Percentiles rank a stretch among this genome's conserved stretches.
These are phyloP conservation scores for Sinohyriopsis cumingii DNA, from an alignment of 2,888 invertebrate genomes.

Conservation along the genomic window DNA sequence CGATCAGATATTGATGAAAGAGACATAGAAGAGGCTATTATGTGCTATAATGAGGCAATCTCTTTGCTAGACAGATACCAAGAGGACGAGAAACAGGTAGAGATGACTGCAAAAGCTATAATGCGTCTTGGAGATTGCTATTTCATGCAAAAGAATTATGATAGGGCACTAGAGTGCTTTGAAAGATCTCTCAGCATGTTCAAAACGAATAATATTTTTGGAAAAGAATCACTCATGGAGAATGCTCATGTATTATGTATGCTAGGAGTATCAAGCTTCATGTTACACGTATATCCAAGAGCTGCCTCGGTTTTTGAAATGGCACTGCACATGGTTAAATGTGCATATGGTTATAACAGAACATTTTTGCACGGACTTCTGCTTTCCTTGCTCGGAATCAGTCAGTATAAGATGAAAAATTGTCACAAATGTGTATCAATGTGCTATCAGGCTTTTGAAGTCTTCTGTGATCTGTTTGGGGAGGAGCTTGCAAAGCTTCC, in stretches of 20 bases:
- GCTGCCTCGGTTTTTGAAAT: slow-evolving; percentile 69
- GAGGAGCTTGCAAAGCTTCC: slow-evolving; percentile 62
- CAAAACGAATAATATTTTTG: slow-evolving; percentile 52
- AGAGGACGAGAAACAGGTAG: slow-evolving; percentile 50
- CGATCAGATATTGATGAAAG: slow-evolving; percentile 49
- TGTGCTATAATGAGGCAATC: slow-evolving; percentile 65
- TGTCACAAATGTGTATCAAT: slow-evolving; percentile 68
- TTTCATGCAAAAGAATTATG: slow-evolving; percentile 67
- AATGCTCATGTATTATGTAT: slow-evolving; percentile 69
- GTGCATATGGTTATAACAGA: slow-evolving; percentile 54
- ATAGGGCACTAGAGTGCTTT: slow-evolving; percentile 64
- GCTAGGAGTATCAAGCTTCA: slow-evolving; percentile 68
- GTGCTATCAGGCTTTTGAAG: slow-evolving; percentile 67
- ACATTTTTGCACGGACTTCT: slow-evolving; percentile 65
- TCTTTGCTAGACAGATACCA: slow-evolving; percentile 54
- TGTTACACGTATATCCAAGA: slow-evolving; percentile 67
- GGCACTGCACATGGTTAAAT: slow-evolving; percentile 66
- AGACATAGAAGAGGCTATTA: slow-evolving; percentile 65
- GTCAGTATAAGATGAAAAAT: slow-evolving; percentile 66
- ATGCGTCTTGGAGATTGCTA: slow-evolving; percentile 68
- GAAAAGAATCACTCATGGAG: slow-evolving; percentile 58
- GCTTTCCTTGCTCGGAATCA: slow-evolving; percentile 65
- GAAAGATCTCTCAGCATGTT: slow-evolving; percentile 67
- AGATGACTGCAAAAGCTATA: slow-evolving; percentile 60
- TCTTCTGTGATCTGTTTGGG: slow-evolving; percentile 64